These are phyloP conservation scores for Eubucco bourcierii DNA, from an alignment of 2,113 vertebrate genomes.

Conservation along the genomic window DNA sequence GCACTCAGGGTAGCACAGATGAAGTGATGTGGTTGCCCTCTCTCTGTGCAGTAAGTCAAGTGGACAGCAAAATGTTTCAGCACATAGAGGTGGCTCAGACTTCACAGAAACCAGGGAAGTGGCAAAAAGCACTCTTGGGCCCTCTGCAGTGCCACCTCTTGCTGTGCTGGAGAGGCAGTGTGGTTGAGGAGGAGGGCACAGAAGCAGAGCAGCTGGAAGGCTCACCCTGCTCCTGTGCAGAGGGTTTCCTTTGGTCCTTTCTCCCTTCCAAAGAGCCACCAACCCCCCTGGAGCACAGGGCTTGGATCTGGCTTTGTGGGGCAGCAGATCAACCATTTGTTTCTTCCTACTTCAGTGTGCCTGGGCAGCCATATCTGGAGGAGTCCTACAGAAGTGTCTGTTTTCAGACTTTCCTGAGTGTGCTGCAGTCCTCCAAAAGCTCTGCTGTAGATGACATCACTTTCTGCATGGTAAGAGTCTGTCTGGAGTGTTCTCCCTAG, in stretches of 20 bases:
- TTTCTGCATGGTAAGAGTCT: constrained; percentile 85
- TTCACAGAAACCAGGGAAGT: background rate
- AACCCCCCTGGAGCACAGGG: background rate
- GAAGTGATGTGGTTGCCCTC: background rate
- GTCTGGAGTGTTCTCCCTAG: background rate
- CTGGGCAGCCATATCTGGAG: constrained; percentile 87
- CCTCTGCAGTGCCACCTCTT: background rate
- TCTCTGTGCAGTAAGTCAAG: background rate
- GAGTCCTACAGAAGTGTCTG: constrained; percentile 85
- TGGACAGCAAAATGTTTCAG: background rate
- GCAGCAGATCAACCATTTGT: background rate
- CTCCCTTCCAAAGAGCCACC: background rate
- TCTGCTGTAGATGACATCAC: constrained; percentile 85
- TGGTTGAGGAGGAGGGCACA: background rate
- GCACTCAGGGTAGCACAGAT: background rate
- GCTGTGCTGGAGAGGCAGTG: background rate
- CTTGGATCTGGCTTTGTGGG: background rate
- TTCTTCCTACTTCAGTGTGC: constrained; percentile 74
- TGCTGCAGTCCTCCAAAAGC: constrained; percentile 83
- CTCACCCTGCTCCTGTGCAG: background rate
- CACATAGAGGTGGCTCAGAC: background rate
- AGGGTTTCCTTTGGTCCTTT: background rate
- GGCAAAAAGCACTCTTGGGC: background rate
- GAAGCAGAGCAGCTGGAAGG: background rate
- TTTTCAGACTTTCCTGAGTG: constrained; percentile 85